A percentile compares a stretch with the other conserved stretches of the same genome.
Conservation (phyloP, 30 jellyfish, hydroid and myxozoan species). For the Haliclystus octoradiatus region DNA sequence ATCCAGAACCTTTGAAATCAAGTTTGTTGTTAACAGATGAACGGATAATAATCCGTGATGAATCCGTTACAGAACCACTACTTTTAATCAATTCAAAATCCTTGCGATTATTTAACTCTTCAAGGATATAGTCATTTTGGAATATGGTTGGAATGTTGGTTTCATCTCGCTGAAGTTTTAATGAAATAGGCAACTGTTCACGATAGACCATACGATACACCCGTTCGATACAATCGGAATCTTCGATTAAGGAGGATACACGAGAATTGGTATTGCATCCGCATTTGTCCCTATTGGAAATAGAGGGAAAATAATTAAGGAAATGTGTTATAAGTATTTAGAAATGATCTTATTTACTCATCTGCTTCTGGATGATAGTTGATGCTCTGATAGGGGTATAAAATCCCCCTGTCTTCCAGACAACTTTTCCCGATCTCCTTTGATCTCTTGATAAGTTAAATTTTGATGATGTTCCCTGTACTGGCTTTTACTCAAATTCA, state of each 20-base stretch:
- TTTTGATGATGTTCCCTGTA: no score
- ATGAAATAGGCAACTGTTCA: slow-evolving; percentile 25
- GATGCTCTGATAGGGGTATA: no score
- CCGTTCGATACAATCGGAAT: slow-evolving; percentile 73
- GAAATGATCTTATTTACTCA: no score
- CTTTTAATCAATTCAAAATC: slow-evolving; percentile 26
- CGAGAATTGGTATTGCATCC: not conserved
- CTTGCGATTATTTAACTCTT: slow-evolving; percentile 49
- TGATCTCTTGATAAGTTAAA: no score
- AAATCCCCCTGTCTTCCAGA: no score
- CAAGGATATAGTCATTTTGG: slow-evolving; percentile 22
- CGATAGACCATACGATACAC: slow-evolving; percentile 30
- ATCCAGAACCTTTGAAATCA: slow-evolving; percentile 62
- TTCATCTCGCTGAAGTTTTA: not conserved
- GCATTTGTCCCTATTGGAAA: no score
- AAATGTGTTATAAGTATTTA: no score
- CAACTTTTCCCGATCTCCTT: no score
- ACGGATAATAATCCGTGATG: slow-evolving; percentile 11
- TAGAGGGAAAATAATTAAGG: no score
- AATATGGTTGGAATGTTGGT: slow-evolving; percentile 15
- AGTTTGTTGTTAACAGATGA: slow-evolving; percentile 7
- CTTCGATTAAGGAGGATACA: slow-evolving; percentile 28
- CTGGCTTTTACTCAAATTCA: no score
- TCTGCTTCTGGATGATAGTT: no score
- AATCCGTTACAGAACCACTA: not conserved